A percentile compares a stretch with the other conserved stretches of the same genome.
phyloP scores from a whole-genome alignment of 2,888 invertebrate genomes.

The Cremastobaeus sp. region DNA sequence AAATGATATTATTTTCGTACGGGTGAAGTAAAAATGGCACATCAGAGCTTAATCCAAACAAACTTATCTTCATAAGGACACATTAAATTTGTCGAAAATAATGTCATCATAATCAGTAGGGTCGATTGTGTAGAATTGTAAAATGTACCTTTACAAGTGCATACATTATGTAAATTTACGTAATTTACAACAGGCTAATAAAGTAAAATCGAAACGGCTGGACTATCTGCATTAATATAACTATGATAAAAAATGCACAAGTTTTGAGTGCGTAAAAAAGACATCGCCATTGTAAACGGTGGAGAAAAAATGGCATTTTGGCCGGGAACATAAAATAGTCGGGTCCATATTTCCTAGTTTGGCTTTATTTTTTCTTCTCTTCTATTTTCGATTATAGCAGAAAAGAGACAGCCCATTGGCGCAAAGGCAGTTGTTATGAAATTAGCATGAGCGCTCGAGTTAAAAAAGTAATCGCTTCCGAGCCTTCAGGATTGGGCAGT shows the following conservation, averaged over 20 bases:
- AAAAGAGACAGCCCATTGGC: conserved; percentile 70
- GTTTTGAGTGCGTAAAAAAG: too few relatives aligned
- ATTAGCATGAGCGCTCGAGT: conserved; percentile 77
- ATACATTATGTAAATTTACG: too few relatives aligned
- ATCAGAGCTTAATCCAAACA: too few relatives aligned
- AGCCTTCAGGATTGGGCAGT: conserved; percentile 74
- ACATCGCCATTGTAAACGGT: background rate
- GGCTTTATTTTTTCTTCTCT: conserved; percentile 42
- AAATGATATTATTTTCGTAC: too few relatives aligned
- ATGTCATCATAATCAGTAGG: too few relatives aligned
- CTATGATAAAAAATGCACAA: background rate
- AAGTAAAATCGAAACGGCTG: background rate
- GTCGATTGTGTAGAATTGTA: too few relatives aligned
- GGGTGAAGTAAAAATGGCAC: too few relatives aligned
- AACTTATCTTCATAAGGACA: too few relatives aligned
- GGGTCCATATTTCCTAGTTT: conserved; percentile 45
- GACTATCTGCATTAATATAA: too few relatives aligned
- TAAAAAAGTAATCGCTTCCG: conserved; percentile 73
- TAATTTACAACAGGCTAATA: background rate
- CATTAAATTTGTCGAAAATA: too few relatives aligned
- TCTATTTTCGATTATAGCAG: conserved; percentile 41
- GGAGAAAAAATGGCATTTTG: conserved; percentile 13
- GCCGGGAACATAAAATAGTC: conserved; percentile 18
- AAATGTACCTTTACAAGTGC: too few relatives aligned
- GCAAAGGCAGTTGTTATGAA: conserved; percentile 77